phyloP scores from a whole-genome alignment of 2,797 vertebrate genomes.

The Petrocephalus sullivani region DNA sequence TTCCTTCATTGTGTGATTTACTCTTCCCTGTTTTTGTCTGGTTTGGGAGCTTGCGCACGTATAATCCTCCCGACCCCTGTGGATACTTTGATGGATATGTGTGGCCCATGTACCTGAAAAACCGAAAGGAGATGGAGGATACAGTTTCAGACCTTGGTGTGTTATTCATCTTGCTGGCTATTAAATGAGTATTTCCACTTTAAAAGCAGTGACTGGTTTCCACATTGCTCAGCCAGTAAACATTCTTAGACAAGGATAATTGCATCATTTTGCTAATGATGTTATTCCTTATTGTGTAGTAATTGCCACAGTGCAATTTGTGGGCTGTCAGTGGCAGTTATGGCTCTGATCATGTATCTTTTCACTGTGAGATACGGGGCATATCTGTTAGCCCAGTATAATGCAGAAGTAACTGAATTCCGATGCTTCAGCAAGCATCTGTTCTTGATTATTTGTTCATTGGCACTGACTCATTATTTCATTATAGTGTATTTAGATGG shows the following conservation, averaged over 20 bases:
- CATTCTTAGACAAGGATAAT: neutral
- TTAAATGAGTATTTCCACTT: neutral
- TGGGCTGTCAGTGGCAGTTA: neutral
- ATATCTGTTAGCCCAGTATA: neutral
- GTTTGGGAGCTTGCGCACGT: conserved; percentile 68
- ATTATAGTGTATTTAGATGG: conserved; percentile 79
- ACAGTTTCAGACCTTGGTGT: conserved; percentile 63
- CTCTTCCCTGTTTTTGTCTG: neutral
- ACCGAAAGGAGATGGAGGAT: conserved; percentile 69
- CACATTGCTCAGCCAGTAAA: neutral
- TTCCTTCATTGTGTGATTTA: neutral
- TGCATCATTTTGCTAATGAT: neutral
- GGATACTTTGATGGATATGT: conserved; percentile 85
- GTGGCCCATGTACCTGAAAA: conserved; percentile 90
- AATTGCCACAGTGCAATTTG: neutral
- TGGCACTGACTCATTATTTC: conserved; percentile 1
- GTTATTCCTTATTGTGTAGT: neutral
- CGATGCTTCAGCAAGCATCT: neutral
- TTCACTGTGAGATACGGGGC: neutral
- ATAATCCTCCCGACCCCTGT: conserved; percentile 77
- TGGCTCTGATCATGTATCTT: neutral
- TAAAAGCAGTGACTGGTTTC: neutral
- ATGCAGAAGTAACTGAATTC: neutral
- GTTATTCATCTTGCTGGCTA: conserved; percentile 21
- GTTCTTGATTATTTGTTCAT: neutral